A percentile compares a stretch with the other conserved stretches of the same genome.
Conservation (phyloP, 1,140 invertebrate genomes). For the Tetragonula clypearis region DNA sequence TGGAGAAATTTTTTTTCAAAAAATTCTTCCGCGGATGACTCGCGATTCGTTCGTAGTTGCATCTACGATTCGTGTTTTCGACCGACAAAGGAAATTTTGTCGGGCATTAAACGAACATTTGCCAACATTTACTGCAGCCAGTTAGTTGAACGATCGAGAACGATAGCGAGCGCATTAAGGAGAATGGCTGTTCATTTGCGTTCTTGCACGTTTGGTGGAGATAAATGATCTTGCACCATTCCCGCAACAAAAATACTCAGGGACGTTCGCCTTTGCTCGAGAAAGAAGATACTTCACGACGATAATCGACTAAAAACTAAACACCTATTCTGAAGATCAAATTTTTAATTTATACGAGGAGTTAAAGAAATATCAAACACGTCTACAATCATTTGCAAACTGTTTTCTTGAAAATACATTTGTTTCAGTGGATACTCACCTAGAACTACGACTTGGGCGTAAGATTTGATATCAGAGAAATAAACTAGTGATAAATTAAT, state of each 20-base stretch:
- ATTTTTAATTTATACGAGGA: too few relatives aligned
- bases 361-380: too few relatives aligned
- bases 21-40: neutral
- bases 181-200: neutral
- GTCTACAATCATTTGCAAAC: too few relatives aligned
- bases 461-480: too few relatives aligned
- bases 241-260: too few relatives aligned
- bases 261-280: too few relatives aligned
- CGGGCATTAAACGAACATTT: neutral
- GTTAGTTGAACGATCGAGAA: neutral
- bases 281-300: neutral
- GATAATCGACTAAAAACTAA: neutral
- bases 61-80: neutral
- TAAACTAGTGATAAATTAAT: too few relatives aligned
- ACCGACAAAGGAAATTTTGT: neutral
- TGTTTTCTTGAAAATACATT: too few relatives aligned
- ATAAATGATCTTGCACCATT: too few relatives aligned
- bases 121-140: neutral
- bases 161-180: neutral
- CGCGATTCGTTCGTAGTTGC: neutral
- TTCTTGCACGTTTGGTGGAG: neutral
- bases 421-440: too few relatives aligned
- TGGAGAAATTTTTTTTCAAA: neutral
- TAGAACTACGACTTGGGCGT: too few relatives aligned
- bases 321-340: too few relatives aligned